These are phyloP conservation scores for Tetranychus urticae DNA, from an alignment of 1,140 invertebrate species.

Conservation along the genomic window DNA sequence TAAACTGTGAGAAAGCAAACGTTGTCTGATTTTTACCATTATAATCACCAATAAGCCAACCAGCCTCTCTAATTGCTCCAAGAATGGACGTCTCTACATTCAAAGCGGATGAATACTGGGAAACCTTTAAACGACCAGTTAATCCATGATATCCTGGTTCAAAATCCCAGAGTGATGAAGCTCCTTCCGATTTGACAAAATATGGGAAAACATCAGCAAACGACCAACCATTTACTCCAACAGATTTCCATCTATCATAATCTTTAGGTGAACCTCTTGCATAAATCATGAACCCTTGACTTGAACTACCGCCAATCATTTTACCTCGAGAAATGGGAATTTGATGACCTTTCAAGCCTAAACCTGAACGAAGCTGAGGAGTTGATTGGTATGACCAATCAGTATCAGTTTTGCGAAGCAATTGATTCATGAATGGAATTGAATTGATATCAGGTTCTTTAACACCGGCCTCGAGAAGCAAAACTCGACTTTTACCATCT, in stretches of 20 bases:
- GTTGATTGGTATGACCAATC: background rate
- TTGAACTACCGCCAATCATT: constrained; percentile 47
- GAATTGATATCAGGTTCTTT: background rate
- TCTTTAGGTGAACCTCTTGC: constrained; percentile 71
- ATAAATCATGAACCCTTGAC: constrained; percentile 91
- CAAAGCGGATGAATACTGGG: background rate
- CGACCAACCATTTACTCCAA: constrained; percentile 79
- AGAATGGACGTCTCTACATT: constrained; percentile 27
- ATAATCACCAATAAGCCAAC: constrained; percentile 29
- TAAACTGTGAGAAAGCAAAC: constrained; percentile 36
- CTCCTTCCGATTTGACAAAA: constrained; percentile 46
- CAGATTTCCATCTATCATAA: constrained; percentile 70
- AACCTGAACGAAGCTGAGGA: background rate
- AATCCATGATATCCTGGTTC: constrained; percentile 9
- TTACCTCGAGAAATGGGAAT: constrained; percentile 46
- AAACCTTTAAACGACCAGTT: constrained; percentile 24
- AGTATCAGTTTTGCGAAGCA: background rate
- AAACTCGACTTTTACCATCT: constrained; percentile 19
- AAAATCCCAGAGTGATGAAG: constrained; percentile 7
- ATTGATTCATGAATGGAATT: background rate
- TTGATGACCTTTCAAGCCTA: background rate
- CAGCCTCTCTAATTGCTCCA: constrained; percentile 38
- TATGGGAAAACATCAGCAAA: constrained; percentile 62
- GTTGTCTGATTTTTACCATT: constrained; percentile 8
- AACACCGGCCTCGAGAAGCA: constrained; percentile 37